Base-by-base conservation (phyloP, 1,140 invertebrate species). In the Drosophila arawakana region DNA sequence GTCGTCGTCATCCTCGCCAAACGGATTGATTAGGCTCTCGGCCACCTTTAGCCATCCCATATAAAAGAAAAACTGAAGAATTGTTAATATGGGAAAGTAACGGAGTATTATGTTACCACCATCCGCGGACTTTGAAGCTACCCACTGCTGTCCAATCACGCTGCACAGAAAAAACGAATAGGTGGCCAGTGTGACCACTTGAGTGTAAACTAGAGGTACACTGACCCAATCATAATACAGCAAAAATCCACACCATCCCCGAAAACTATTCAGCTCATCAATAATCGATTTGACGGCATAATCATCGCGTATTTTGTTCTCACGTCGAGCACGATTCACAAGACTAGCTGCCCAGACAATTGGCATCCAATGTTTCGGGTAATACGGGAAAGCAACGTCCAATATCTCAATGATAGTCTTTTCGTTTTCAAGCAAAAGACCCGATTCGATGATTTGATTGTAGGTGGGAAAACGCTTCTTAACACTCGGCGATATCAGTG, bases 331-430 rank as follows among this genome's bases (percentile, higher is more conserved):
- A 58, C 96, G 93, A 0, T 96, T 97, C 37, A 98, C 96, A 57
- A 98, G 96, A 91, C 96, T 97, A 5, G 97, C 96, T 0, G 97
- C 97, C 98, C 98, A 98, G n/a, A 98, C 96, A 63, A 98, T 96
- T 18, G 98, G 98, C 86, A 99, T 94, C 97, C 98, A 99, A 91
- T 98, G 98, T 91, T 98, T 98, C 37, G 97, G 96, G 70, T 97
- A 96, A 41, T 96, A 95, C 1, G 97, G 96, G 84, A 96, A 97
- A 80, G 98, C 97, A 2, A 93, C 81, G 80, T 97, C 96, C 66
- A 98, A 92, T 73, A 95, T 94, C 34, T 96, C 94, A 61, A 98
- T 95, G 67, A 98, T 97, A 7, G 92, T 92, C 76, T 96, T 94
- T 84, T 99, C 98, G 84, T 97, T 98, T 52, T 96, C 95, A 30